These are phyloP conservation scores for Ectropis crepuscularia DNA, from an alignment of 2,888 invertebrate species.

Conservation along the genomic window DNA sequence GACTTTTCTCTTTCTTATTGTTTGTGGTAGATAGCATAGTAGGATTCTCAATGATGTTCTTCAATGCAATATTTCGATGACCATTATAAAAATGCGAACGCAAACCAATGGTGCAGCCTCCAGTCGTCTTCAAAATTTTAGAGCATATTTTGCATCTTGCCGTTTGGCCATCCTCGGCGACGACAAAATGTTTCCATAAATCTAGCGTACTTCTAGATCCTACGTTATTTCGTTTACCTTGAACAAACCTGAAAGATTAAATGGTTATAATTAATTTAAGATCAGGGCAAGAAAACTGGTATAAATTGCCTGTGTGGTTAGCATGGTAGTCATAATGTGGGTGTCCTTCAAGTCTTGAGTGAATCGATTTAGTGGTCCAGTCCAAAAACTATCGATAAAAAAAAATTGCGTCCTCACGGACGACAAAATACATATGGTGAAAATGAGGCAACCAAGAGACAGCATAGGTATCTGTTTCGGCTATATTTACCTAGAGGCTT, in stretches of 20 bases:
- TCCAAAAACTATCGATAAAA: too few species aligned
- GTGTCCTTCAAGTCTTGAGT: too few species aligned
- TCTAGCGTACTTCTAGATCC: background rate
- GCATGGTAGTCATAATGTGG: background rate
- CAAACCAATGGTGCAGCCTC: background rate
- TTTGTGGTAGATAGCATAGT: background rate
- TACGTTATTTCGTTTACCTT: background rate
- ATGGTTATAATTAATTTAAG: too few species aligned
- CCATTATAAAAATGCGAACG: background rate
- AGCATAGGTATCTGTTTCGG: too few species aligned
- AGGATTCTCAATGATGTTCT: background rate
- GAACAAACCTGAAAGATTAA: too few species aligned
- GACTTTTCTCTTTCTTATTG: background rate
- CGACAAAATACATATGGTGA: too few species aligned
- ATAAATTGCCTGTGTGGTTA: background rate
- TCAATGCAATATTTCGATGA: background rate
- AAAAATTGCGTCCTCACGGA: too few species aligned
- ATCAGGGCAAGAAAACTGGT: too few species aligned
- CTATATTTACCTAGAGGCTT: too few species aligned
- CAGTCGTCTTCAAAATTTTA: conserved; percentile 2
- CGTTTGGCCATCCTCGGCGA: background rate
- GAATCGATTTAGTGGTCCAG: too few species aligned
- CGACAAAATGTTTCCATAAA: conserved; percentile 1
- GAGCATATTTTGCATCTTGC: conserved; percentile 4
- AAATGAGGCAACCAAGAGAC: too few species aligned